Evolutionary conservation across 92 coral and sea anemone genomes (phyloP).

Genomic region (Paragorgia papillata): DNA sequence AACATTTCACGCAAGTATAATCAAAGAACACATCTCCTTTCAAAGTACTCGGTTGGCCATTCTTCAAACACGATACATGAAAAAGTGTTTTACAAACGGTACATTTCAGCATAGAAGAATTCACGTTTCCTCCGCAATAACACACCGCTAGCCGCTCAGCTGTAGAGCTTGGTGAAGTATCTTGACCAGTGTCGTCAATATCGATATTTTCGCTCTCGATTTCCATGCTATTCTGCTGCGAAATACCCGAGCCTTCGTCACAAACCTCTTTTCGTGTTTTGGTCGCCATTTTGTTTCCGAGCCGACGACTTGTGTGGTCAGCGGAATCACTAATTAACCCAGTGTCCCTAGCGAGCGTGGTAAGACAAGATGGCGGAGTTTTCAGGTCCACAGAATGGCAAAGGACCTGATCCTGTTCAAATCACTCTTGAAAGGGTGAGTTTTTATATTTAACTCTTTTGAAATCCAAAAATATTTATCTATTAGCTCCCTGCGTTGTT

Average conservation of each 20-base stretch:
- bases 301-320: not conserved
- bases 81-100: conserved; percentile 64
- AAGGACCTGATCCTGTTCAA: conserved; percentile 47
- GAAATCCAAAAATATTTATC: no score
- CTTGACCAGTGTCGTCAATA: not conserved
- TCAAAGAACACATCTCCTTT: conserved; percentile 91
- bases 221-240: conserved; percentile 21
- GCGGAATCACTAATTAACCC: not conserved
- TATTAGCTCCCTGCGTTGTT: no score
- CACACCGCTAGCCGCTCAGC: conserved; percentile 15
- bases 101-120: conserved; percentile 63
- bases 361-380: conserved; percentile 31
- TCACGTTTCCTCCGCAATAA: conserved; percentile 10
- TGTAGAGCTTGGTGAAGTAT: not conserved
- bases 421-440: conserved; percentile 29
- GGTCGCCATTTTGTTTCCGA: conserved; percentile 22
- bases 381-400: conserved; percentile 45
- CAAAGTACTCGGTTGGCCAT: conserved; percentile 75
- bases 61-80: conserved; percentile 72
- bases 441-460: not conserved
- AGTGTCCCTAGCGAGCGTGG: not conserved
- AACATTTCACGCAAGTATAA: conserved; percentile 80
- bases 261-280: no score
- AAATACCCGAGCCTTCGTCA: no score
- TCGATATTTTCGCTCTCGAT: conserved; percentile 2